Base-by-base conservation (phyloP, 2,113 vertebrate genomes). In the Pipa parva region DNA sequence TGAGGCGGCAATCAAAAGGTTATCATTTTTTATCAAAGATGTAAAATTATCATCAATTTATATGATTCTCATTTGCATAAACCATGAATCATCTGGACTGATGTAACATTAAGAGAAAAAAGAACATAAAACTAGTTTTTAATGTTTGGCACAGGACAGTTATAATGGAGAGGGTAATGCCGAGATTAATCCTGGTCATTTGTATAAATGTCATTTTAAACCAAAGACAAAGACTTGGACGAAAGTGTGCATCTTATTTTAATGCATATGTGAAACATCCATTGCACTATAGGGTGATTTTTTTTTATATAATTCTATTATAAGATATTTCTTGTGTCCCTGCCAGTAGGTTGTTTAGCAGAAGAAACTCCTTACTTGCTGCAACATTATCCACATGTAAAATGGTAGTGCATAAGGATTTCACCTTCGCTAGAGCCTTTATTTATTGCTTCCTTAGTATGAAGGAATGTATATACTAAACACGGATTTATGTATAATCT, bases 1-100 rank as follows among this genome's bases (percentile, higher is more conserved):
- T 11, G 46, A 69, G 56, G 39, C 39, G 42, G 28, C 51, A 69
- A 69, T 69, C 57, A 69, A 60, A 46, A 18, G 13, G 46, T 60
- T 69, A 69, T 52, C 50, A 50, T 68, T 59, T 69, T 69, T 69
- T 69, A 69, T 69, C 56, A 69, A 60, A 69, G 65, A 59, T 59
- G 64, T 68, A 69, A 69, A 60, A 60, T 37, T 56, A 69, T 69
- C 65, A 52, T 69, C 46, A 69, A 60, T 59, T 69, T 69, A 60
- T 60, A 69, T 18, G 57, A 39, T 26, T 10, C 29, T 28, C 45
- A 69, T 69, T 69, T 69, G 56, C 65, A 69, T 69, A 69, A 69
- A 28, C 11, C 65, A 69, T 69, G 20, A 59, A 69, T 69, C 65
- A 69, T 39, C 26, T 26, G 65, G 28, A 21, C 46, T 60, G 57